Base-by-base conservation (phyloP, 2,888 invertebrate genomes). In the Clivina fossor region DNA sequence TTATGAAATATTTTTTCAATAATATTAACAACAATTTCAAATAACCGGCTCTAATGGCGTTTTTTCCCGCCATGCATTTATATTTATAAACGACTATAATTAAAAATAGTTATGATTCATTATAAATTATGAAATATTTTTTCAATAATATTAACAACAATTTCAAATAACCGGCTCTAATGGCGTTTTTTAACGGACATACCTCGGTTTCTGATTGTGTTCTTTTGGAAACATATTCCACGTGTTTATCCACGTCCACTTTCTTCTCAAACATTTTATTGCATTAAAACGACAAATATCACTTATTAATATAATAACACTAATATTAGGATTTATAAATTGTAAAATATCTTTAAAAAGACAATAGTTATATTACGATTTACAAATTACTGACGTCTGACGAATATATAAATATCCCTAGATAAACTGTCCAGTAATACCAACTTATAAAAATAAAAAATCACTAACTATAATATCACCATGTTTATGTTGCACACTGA, bases 181-280 rank as follows among this genome's bases (percentile, higher is more conserved):
- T 54, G 61, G 62, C 63, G 63, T 59, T 57, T 15, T 7, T 28
- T 37, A 55, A 41, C 64, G 65, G 63, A 68, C 80, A 80, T 77
- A 92, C 92, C 85, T 92, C 91, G 64, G 81, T 82, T 62, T 85
- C 84, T 65, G 80, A 81, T 60, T 78, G 80, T 61, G 88, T 74
- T 74, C 88, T 90, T 55, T 81, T 79, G 67, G 87, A 75, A 63
- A 87, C 79, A 61, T 83, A 85, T 67, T 86, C 84, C 67, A 91
- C 90, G 74, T 91, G 87, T 70, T 83, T 83, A 75, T 92, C 92
- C 47, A 93, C 85, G 69, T 90, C 88, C 66, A 83, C 83, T 73
- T 90, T 90, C 58, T 80, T 82, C 64, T 81, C 83, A 74, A 85
- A 85, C 88, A 90, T 89, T 44, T 44, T 53, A 15, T 7, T 7